Evolutionary conservation across 2,797 vertebrate genomes (phyloP), one percentile per base, ranked within the genome.

Genomic region (Euthynnus affinis): DNA sequence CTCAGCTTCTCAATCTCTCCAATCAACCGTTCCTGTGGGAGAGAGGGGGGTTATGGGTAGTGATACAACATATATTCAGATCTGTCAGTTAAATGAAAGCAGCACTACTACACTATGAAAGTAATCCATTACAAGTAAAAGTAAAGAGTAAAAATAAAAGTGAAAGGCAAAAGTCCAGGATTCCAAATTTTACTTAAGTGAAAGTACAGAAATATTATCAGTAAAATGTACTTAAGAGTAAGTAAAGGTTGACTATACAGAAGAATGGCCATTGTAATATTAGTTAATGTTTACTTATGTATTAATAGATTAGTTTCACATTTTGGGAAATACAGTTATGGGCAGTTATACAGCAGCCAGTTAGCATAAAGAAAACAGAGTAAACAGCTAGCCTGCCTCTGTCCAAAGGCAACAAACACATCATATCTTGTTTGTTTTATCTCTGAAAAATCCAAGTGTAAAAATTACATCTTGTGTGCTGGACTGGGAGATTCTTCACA

Each of bases 1-100:
- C 98, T 95, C 84, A 99, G 91, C 80, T 98, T 99, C 85, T 99
- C 97, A 6, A 98, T 98, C 94, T 99, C 98, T 1, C 97, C 97
- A 0, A 98, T 97, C 81, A 99, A 91, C 34, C 97, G 96, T 80
- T 97, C 96, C 98, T 99, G 90, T 83, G 53, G 0, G 60, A 59
- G n/a, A 74, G 27, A 62, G 8, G 61, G 17, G 53, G 12, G 64
- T 64, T 34, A 64, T 59, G 6, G 27, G 42, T 5, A 27, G 5
- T 46, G 17, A 48, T 48, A 5, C 18, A 46, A 48, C 15, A 6
- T 6, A 4, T 18, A 40, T 22, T 69, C 14, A 58, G 6, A 25
- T 14, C 2, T 6, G 17, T 25, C 18, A 25, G 3, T 48, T 52
- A 4, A 56, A 5, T 27, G 23, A 53, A 69, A 65, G 52, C 29